Percentiles rank a stretch among this genome's conserved stretches.
phyloP scores from a whole-genome alignment of 2,113 vertebrate genomes.

The Grammomys surdaster region DNA sequence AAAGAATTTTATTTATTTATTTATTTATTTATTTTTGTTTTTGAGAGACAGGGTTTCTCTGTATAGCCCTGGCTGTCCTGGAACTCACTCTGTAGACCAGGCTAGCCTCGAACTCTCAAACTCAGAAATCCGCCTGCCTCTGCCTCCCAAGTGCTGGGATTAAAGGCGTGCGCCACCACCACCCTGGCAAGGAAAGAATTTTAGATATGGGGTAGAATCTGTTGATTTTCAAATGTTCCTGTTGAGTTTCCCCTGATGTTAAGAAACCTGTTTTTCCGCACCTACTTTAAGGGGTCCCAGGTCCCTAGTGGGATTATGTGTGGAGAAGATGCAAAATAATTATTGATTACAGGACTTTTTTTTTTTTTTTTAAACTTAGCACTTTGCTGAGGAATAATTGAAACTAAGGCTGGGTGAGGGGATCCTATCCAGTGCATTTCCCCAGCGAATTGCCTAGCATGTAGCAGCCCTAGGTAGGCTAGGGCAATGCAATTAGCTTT shows the following conservation, averaged over 20 bases:
- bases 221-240: slow-evolving; percentile 41
- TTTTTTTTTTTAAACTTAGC: not conserved
- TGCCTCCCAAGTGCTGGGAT: too few relatives aligned
- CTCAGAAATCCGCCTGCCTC: too few relatives aligned
- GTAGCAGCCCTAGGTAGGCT: not conserved
- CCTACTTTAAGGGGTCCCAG: not conserved
- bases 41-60: too few relatives aligned
- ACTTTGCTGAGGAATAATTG: not conserved
- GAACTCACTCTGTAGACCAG: too few relatives aligned
- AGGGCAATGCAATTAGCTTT: not conserved
- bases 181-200: not conserved
- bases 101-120: too few relatives aligned
- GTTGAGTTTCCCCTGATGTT: slow-evolving; percentile 24
- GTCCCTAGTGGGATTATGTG: not conserved
- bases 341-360: not conserved
- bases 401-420: too few relatives aligned
- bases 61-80: too few relatives aligned
- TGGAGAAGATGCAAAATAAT: not conserved
- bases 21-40: too few relatives aligned
- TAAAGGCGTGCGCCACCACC: too few relatives aligned
- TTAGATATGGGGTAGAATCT: not conserved
- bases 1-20: not conserved
- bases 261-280: slow-evolving; percentile 45
- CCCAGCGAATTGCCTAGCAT: not conserved
- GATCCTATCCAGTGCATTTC: not conserved